A percentile compares a stretch with the other conserved stretches of the same genome.
Conservation (phyloP, 2,888 invertebrate species). For the Epinotia bilunana region DNA sequence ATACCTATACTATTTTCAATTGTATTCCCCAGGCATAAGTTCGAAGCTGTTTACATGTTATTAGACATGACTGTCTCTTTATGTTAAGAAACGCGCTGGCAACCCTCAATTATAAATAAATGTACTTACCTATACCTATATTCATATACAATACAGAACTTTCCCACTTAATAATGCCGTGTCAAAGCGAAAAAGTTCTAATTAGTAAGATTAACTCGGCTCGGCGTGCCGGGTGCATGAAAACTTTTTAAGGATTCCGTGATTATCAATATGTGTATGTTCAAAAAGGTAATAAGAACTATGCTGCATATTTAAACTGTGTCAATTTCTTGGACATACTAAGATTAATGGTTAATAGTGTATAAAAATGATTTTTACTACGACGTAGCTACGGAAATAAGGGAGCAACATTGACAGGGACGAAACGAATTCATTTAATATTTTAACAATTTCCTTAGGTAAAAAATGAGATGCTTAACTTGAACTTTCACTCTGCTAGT, state of each 20-base stretch:
- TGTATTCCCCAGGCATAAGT: too few relatives aligned
- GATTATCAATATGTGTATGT: background rate
- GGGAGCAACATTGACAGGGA: too few relatives aligned
- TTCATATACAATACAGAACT: constrained; percentile 19
- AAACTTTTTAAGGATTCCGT: constrained; percentile 30
- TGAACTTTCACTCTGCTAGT: background rate
- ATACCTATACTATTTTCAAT: too few relatives aligned
- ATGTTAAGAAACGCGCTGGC: too few relatives aligned
- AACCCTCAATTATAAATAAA: background rate
- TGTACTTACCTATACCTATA: background rate
- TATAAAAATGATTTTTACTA: too few relatives aligned
- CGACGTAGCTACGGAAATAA: too few relatives aligned
- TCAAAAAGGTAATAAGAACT: background rate
- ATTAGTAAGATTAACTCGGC: constrained; percentile 41
- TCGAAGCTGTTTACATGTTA: too few relatives aligned
- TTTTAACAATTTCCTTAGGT: too few relatives aligned
- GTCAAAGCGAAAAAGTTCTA: constrained; percentile 40
- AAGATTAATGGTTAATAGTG: too few relatives aligned
- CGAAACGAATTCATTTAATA: too few relatives aligned
- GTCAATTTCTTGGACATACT: too few relatives aligned
- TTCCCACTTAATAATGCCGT: constrained; percentile 37
- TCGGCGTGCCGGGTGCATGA: constrained; percentile 30
- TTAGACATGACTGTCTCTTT: background rate
- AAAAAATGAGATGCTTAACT: background rate
- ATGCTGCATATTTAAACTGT: too few relatives aligned